These are phyloP conservation scores for Oplegnathus fasciatus DNA, from an alignment of 2,113 vertebrate species.

Conservation along the genomic window DNA sequence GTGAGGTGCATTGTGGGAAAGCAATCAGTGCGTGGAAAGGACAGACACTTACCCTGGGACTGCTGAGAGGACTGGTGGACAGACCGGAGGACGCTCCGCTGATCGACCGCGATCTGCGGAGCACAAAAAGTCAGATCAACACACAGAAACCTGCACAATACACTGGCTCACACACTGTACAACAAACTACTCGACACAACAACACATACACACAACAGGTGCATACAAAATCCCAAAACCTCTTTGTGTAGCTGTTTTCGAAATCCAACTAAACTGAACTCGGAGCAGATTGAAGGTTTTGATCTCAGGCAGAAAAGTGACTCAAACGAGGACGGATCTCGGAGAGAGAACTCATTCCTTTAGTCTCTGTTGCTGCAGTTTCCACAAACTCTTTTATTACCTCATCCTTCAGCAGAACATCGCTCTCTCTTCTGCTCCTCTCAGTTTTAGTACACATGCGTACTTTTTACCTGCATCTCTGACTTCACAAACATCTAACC, in stretches of 20 bases:
- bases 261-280: background rate
- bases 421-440: background rate
- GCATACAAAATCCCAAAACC: background rate
- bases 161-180: background rate
- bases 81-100: conserved; percentile 97
- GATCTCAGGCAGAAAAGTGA: background rate
- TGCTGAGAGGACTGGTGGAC: conserved; percentile 98
- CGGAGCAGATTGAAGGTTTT: background rate
- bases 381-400: background rate
- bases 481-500: background rate
- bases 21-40: conserved; percentile 49
- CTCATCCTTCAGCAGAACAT: background rate
- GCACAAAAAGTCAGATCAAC: conserved; percentile 18
- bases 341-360: background rate
- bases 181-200: background rate
- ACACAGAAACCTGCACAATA: background rate
- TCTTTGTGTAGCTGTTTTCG: background rate
- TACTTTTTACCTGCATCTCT: too few species aligned
- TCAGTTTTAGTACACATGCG: too few species aligned
- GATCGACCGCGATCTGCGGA: conserved; percentile 95
- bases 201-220: background rate
- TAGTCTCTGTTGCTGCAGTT: background rate
- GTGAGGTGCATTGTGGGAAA: conserved; percentile 68
- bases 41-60: conserved; percentile 94
- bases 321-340: background rate